These are phyloP conservation scores for Mesocentrotus franciscanus DNA, from an alignment of 53 echinoderm and acorn worm genomes.

Conservation along the genomic window DNA sequence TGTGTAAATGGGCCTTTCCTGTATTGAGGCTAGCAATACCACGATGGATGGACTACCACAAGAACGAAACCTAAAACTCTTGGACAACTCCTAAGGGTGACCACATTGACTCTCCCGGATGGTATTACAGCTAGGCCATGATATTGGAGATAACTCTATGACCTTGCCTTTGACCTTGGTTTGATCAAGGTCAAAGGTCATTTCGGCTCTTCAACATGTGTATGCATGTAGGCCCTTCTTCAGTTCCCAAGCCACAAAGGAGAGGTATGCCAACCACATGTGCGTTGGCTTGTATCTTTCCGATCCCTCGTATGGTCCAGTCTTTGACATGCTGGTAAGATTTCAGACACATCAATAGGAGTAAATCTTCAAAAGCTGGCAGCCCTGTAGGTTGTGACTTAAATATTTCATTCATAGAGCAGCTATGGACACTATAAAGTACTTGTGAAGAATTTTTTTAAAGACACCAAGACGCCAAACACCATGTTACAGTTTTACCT, in stretches of 20 bases:
- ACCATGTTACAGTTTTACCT: not conserved
- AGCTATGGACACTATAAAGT: not conserved
- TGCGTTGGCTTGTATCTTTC: not conserved
- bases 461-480: not conserved
- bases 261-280: not conserved
- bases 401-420: not conserved
- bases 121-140: constrained; percentile 10
- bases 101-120: constrained; percentile 33
- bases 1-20: too few species aligned
- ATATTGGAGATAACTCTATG: constrained; percentile 24
- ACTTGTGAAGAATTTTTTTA: not conserved
- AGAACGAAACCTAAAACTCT: constrained; percentile 11
- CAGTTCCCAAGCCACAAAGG: not conserved
- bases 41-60: not conserved
- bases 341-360: not conserved
- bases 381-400: not conserved
- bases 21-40: not conserved
- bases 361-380: not conserved
- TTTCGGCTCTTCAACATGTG: not conserved
- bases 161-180: constrained; percentile 49
- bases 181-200: constrained; percentile 50
- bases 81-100: constrained; percentile 42
- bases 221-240: not conserved
- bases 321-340: not conserved
- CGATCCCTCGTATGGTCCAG: not conserved